phyloP scores from a whole-genome alignment of 2,888 invertebrate species.

The Hesperia comma region DNA sequence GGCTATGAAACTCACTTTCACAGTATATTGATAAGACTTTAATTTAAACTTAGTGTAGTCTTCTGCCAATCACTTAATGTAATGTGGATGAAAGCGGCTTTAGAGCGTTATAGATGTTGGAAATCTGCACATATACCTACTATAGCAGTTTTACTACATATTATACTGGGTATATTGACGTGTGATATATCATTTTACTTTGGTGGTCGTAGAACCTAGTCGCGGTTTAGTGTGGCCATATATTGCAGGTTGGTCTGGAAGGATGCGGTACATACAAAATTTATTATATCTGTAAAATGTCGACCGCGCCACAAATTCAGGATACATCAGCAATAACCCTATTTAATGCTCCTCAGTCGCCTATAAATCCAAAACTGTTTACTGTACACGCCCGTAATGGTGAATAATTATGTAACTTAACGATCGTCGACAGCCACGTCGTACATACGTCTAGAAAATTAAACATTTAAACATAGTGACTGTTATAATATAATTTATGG shows the following conservation, averaged over 20 bases:
- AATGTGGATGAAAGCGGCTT: background rate
- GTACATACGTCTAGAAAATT: slow-evolving; percentile 56
- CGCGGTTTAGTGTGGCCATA: slow-evolving; percentile 24
- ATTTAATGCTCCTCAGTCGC: slow-evolving; percentile 53
- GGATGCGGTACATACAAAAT: slow-evolving; percentile 27
- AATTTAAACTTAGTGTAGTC: slow-evolving; percentile 9
- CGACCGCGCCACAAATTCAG: slow-evolving; percentile 32
- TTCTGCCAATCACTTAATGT: background rate
- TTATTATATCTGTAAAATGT: slow-evolving; percentile 31
- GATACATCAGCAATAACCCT: slow-evolving; percentile 36
- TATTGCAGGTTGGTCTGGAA: slow-evolving; percentile 23
- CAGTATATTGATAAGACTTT: slow-evolving; percentile 34
- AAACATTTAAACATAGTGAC: slow-evolving; percentile 56
- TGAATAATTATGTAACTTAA: slow-evolving; percentile 73
- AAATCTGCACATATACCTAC: too few species aligned
- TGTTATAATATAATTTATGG: slow-evolving; percentile 57
- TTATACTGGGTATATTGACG: background rate
- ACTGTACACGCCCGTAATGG: slow-evolving; percentile 68
- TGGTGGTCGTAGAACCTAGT: slow-evolving; percentile 13
- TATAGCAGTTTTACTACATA: background rate
- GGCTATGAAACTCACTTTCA: slow-evolving; percentile 47
- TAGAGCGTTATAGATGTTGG: background rate
- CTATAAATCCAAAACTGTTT: slow-evolving; percentile 72
- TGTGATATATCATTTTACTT: slow-evolving; percentile 10
- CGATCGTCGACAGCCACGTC: slow-evolving; percentile 63